phyloP scores from a whole-genome alignment of 1,140 invertebrate species.

The Conopomorpha cramerella region DNA sequence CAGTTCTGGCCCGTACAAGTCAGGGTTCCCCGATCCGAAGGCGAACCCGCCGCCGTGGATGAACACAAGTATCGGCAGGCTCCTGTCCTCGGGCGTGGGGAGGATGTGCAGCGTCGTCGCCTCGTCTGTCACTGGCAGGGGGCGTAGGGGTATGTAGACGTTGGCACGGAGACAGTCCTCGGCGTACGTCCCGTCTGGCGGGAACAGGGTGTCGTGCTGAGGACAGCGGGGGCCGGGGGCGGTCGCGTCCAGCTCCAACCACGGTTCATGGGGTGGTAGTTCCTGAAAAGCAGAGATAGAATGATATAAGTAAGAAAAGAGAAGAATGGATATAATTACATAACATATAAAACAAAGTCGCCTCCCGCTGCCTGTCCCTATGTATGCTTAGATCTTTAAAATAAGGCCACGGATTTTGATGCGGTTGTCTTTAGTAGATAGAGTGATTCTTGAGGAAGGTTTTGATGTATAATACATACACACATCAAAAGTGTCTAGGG shows the following conservation, averaged over 20 bases:
- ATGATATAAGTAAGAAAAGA: too few relatives aligned
- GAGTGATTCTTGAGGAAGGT: too few relatives aligned
- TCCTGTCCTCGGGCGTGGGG: not conserved
- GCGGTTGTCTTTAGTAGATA: too few relatives aligned
- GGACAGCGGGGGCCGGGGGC: not conserved
- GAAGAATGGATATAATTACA: too few relatives aligned
- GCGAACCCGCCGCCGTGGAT: constrained; percentile 71
- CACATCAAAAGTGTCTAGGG: too few relatives aligned
- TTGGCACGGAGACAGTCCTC: not conserved
- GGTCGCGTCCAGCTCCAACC: not conserved
- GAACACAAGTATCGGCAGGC: constrained; percentile 63
- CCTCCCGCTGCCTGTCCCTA: too few relatives aligned
- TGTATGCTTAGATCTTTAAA: too few relatives aligned
- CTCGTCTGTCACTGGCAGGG: not conserved
- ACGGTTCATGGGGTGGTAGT: not conserved
- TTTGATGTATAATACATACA: too few relatives aligned
- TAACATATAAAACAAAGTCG: too few relatives aligned
- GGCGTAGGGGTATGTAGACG: not conserved
- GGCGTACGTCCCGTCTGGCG: not conserved
- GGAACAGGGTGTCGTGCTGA: not conserved
- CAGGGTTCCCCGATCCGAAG: constrained; percentile 49
- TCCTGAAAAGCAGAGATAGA: too few relatives aligned
- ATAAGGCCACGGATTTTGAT: too few relatives aligned
- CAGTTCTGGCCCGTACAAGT: constrained; percentile 60
- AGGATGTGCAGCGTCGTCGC: not conserved